Percentiles rank a stretch among this genome's conserved stretches.
Conservation (phyloP, 2,113 vertebrate genomes). For the Alaudala cheleensis region DNA sequence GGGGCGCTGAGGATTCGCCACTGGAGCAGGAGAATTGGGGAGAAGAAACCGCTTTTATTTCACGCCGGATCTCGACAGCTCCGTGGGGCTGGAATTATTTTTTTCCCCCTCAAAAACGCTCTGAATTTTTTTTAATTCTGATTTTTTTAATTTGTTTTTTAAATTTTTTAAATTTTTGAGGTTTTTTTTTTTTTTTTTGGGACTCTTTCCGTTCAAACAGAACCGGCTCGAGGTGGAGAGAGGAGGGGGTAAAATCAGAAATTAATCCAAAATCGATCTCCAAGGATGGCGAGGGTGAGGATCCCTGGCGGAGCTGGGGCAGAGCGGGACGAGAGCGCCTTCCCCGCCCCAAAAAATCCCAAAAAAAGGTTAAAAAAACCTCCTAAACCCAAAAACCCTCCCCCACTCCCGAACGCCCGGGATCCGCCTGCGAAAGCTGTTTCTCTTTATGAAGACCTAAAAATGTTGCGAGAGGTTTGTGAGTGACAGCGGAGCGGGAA, state of each 20-base stretch:
- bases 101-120: not conserved
- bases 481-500: slow-evolving; percentile 60
- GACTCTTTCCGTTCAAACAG: not conserved
- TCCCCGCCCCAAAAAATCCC: not conserved
- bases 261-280: not conserved
- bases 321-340: rapidly evolving
- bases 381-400: not conserved
- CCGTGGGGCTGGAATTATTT: not conserved
- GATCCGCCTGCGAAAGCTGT: slow-evolving; percentile 26
- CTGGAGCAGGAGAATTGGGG: slow-evolving; percentile 9
- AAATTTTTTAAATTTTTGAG: not conserved
- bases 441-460: slow-evolving; percentile 60
- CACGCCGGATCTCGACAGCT: not conserved
- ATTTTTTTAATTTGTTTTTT: too few relatives aligned
- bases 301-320: not conserved
- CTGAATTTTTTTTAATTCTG: not conserved
- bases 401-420: not conserved
- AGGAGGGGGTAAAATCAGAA: not conserved
- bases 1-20: not conserved
- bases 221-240: not conserved
- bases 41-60: slow-evolving; percentile 4
- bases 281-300: not conserved
- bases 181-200: not conserved
- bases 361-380: not conserved
- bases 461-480: slow-evolving; percentile 54